A percentile compares a stretch with the other conserved stretches of the same genome.
Evolutionary conservation across 1,140 invertebrate species (phyloP).

Genomic region (Diprion similis): DNA sequence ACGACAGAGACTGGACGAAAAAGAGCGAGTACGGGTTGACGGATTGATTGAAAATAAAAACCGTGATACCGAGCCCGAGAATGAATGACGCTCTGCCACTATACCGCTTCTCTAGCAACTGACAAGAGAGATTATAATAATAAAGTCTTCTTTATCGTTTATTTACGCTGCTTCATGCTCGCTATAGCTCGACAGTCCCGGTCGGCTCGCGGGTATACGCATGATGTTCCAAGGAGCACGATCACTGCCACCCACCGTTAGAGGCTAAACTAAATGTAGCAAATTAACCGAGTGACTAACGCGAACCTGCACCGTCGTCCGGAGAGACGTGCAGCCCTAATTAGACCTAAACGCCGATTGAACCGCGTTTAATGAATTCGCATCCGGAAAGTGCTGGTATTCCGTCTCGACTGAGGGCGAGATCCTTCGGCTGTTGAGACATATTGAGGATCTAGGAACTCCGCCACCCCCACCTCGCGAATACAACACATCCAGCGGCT

Average conservation of each 20-base stretch:
- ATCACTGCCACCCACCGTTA: conserved; percentile 4
- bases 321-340: too few relatives aligned
- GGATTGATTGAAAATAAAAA: neutral
- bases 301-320: too few relatives aligned
- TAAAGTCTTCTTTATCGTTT: conserved; percentile 8
- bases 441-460: conserved; percentile 18
- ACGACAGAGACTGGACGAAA: too few relatives aligned
- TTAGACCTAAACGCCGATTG: neutral
- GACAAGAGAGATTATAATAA: neutral
- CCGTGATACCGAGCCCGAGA: neutral
- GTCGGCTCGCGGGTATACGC: neutral
- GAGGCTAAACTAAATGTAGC: neutral
- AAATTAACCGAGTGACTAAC: neutral
- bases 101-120: neutral
- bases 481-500: conserved; percentile 30
- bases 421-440: conserved; percentile 18
- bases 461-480: conserved; percentile 38
- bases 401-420: conserved; percentile 44
- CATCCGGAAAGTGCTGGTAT: conserved; percentile 48
- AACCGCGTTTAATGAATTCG: conserved; percentile 31
- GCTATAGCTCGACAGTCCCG: too few relatives aligned
- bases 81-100: neutral
- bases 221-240: neutral
- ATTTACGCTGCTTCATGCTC: conserved; percentile 7
- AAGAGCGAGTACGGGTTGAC: neutral